Evolutionary conservation across 2,888 invertebrate genomes (phyloP), one percentile per base, ranked within the genome.

Genomic region (Gymnocheta viridis): DNA sequence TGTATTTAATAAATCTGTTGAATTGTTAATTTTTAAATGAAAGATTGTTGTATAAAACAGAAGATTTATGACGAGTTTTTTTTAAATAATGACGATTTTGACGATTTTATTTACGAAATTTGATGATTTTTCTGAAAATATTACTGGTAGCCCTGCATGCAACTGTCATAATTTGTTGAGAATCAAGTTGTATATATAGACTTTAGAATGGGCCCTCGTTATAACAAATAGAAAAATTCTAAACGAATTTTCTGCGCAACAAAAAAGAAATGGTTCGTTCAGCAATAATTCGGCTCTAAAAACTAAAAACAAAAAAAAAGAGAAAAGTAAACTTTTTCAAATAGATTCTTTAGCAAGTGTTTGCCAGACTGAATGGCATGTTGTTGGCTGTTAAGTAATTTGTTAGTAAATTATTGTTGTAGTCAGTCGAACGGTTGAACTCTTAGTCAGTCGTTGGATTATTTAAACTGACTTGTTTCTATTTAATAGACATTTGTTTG

Each of bases 281-380:
- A 54, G 35, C n/a, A 35, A 62, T 27, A 62, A 54, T 74, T 69
- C 35, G 17, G 14, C 41, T 56, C 41, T 14, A 51, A 70, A 80
- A 66, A n/a, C 7, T 14, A 32, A 67, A 56, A 60, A 41, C n/a
- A 24, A 10, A n/a, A 1, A 27, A 38, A n/a, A n/a, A n/a, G 17
- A 14, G 19, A 9, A 47, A 24, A 67, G 10, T 19, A 14, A 41
- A 27, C 19, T 35, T 47, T 58, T 73, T 19, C 49, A 41, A 32
- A 22, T 24, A 6, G 29, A 58, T 24, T 51, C 7, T 24, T 67
- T 27, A 0, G 27, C 32, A 22, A 49, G 22, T 32, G 17, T 62
- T 67, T 64, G 44, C 17, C 47, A 69, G 62, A 69, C 78, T 29
- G 17, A 62, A 62, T 62, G 78, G 62, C 78, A 62, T 32, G 27